Conservation (phyloP, 2,888 invertebrate species). For the Isotomurus palustris region DNA sequence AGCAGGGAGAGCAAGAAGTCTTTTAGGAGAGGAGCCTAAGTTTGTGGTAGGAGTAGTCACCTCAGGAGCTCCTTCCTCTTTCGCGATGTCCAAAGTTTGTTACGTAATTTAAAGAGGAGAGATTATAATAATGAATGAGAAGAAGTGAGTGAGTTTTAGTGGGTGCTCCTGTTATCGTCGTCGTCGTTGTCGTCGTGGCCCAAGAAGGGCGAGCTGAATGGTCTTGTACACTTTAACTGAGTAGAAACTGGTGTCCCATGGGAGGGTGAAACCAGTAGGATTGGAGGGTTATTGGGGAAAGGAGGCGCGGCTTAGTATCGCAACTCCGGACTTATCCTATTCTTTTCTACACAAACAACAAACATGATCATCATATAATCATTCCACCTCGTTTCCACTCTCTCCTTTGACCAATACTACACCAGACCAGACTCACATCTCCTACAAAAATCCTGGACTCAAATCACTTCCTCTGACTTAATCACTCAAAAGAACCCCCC, state of each 20-base stretch:
- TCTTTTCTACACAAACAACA: conserved; percentile 22
- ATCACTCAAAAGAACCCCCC: background rate
- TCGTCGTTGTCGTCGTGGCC: background rate
- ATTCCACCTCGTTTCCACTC: conserved; percentile 10
- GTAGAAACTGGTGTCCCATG: conserved; percentile 34
- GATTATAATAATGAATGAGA: too few species aligned
- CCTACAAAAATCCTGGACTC: background rate
- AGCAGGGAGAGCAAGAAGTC: too few species aligned
- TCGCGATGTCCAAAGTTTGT: too few species aligned
- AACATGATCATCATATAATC: conserved; percentile 15
- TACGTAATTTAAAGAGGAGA: too few species aligned
- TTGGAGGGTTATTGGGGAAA: conserved; percentile 43
- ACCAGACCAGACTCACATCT: conserved; percentile 2
- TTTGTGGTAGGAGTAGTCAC: too few species aligned
- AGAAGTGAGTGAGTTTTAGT: too few species aligned
- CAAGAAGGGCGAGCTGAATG: background rate
- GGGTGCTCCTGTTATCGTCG: background rate
- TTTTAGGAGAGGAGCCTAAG: too few species aligned
- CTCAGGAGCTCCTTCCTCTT: too few species aligned
- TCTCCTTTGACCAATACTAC: conserved; percentile 8
- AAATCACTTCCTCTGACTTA: background rate
- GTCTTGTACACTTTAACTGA: background rate
- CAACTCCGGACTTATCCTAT: conserved; percentile 44
- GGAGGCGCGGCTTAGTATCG: conserved; percentile 42
- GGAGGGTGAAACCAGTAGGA: conserved; percentile 40